Percentiles rank a stretch among this genome's conserved stretches.
These are phyloP conservation scores for Danio rerio DNA, from an alignment of 2,113 vertebrate species.

Conservation along the genomic window GRCz12tu NC_133183.1:60591001-60591500, in stretches of 20 bases:
- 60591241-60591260: no score
- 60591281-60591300: constrained; percentile 17
- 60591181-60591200: constrained; percentile 30
- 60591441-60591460: no score
- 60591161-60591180: constrained; percentile 10
- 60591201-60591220: constrained; percentile 11
- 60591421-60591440: background rate
- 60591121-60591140: constrained; percentile 8
- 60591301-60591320: background rate
- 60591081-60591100: background rate
- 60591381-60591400: background rate
- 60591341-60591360: background rate
- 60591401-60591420: no score
- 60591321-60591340: background rate
- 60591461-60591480: no score
- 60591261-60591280: constrained; percentile 24
- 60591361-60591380: background rate
- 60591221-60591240: constrained; percentile 24
- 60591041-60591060: background rate
- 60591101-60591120: background rate
- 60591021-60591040: background rate
- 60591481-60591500: no score
- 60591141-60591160: constrained; percentile 18
- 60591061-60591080: constrained; percentile 31
- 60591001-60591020: background rate